These are phyloP conservation scores for Neuroterus valhalla DNA, from an alignment of 1,140 invertebrate genomes.

Conservation along the genomic window DNA sequence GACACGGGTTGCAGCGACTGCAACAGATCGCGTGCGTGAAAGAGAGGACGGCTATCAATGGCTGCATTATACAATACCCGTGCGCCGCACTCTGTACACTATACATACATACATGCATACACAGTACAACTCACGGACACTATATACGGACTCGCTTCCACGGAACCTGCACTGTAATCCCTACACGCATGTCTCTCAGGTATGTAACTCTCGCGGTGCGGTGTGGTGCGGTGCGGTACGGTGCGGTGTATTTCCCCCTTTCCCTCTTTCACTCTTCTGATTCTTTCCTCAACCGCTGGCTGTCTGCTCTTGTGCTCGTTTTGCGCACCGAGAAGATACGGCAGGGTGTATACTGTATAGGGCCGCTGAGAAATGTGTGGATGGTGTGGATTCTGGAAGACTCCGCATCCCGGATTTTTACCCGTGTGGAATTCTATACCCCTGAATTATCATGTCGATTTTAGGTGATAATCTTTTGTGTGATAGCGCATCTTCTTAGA, in stretches of 20 bases:
- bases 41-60: constrained; percentile 73
- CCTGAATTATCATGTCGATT: too few species aligned
- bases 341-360: constrained; percentile 25
- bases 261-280: background rate
- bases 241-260: constrained; percentile 30
- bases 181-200: constrained; percentile 5
- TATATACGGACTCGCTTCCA: background rate
- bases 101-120: constrained; percentile 48
- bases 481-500: too few species aligned
- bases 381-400: too few species aligned
- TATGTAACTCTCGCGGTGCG: constrained; percentile 33
- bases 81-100: constrained; percentile 42
- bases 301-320: constrained; percentile 4
- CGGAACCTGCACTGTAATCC: background rate
- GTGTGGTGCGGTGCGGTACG: too few species aligned
- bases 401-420: too few species aligned
- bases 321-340: background rate
- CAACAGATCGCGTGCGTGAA: constrained; percentile 72
- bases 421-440: too few species aligned
- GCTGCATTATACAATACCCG: constrained; percentile 70
- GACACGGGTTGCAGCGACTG: constrained; percentile 71
- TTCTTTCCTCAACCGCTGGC: constrained; percentile 32
- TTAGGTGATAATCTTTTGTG: too few species aligned
- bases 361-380: too few species aligned
- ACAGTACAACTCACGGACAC: constrained; percentile 13